Conservation (phyloP, 2,113 vertebrate genomes). For the Cyanoderma ruficeps region DNA sequence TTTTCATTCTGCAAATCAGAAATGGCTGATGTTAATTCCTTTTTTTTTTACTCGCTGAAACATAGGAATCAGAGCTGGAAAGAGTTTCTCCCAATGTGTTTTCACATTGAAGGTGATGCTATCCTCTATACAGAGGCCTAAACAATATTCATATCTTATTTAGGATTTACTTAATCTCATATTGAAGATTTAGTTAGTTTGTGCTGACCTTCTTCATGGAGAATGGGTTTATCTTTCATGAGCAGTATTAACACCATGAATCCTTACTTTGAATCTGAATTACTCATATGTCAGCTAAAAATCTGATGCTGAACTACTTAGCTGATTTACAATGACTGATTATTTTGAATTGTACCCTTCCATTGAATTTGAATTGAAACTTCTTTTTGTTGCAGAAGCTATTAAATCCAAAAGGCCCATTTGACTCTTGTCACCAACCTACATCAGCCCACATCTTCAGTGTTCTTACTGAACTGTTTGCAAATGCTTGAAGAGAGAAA, state of each 20-base stretch:
- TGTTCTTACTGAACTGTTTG: neutral
- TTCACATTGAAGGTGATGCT: neutral
- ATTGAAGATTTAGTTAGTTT: neutral
- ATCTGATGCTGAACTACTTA: neutral
- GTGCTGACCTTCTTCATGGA: neutral
- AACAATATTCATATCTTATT: neutral
- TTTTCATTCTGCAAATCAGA: neutral
- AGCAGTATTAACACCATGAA: neutral
- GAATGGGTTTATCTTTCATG: neutral
- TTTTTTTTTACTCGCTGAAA: neutral
- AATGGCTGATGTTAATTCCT: neutral
- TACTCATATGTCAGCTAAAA: neutral
- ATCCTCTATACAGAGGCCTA: neutral
- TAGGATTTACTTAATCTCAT: neutral
- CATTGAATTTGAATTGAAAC: neutral
- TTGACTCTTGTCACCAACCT: neutral
- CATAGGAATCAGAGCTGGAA: neutral
- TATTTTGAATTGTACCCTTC: neutral
- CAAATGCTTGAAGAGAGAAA: neutral
- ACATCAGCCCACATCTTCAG: neutral
- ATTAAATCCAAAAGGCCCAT: neutral
- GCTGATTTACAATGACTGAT: neutral
- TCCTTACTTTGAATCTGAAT: neutral
- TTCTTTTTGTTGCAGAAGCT: neutral
- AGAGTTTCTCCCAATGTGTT: neutral